Base-by-base conservation (phyloP, 2,888 invertebrate genomes). In the Dioctria rufipes region DNA sequence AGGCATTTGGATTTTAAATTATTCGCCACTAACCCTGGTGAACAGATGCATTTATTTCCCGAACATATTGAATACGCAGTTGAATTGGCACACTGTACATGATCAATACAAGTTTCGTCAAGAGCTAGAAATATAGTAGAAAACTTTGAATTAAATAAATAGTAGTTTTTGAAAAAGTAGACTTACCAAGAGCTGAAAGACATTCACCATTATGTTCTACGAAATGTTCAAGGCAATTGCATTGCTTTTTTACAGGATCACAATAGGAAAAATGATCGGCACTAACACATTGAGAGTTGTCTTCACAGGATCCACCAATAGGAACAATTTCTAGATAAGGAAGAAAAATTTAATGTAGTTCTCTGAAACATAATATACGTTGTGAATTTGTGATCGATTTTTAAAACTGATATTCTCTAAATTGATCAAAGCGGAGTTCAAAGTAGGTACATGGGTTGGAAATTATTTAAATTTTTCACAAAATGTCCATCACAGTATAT, bases 221-320 rank as follows among this genome's bases (percentile, higher is more conserved):
- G 75, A 86, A 88, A 25, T 85, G 81, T 0, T 82, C 81, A 71
- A 83, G 84, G 78, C 88, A 88, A 4, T 81, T 51, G 81, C 89
- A 88, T 3, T 39, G 80, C 8, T 83, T 83, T 5, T 73, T 71
- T 4, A 81, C 61, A 40, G 51, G 5, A 25, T 85, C 82, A 73
- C 88, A 88, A 6, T 84, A 79, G 8, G 87, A 84, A 80, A 86
- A 87, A 37, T 82, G 81, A 78, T 87, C 85, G 37, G 78, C 13
- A 4, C 65, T 61, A 58, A 86, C 84, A 78, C 88, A 88, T 77
- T 88, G 88, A 0, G 82, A 82, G 40, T 85, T 80, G 75, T 83
- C 51, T 78, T 88, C 88, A 80, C 88, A 88, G 0, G 2, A 11
- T 3, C 81, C 86, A 0, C 83, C 83, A 54, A 87, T 82, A 2